phyloP scores from a whole-genome alignment of 2,888 invertebrate species.

The Phaedon cochleariae region DNA sequence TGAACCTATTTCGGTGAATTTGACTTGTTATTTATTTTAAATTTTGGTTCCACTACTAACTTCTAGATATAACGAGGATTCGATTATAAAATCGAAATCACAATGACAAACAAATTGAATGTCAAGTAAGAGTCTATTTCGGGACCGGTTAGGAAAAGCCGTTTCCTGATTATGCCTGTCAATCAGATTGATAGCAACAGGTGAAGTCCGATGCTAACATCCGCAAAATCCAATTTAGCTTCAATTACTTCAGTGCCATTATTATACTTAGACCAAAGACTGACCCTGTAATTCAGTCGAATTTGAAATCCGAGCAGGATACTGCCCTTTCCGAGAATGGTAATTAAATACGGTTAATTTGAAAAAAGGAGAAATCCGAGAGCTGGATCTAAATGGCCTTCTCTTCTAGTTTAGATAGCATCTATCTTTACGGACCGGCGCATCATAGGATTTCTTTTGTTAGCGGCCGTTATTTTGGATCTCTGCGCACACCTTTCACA shows the following conservation, averaged over 20 bases:
- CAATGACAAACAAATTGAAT: no score
- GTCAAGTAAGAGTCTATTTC: no score
- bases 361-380: slow-evolving; percentile 43
- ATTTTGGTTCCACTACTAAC: no score
- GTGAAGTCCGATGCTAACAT: neutral
- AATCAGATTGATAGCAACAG: neutral
- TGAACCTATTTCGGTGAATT: no score
- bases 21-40: no score
- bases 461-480: slow-evolving; percentile 53
- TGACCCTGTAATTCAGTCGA: neutral
- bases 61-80: no score
- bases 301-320: neutral
- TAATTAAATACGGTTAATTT: slow-evolving; percentile 54
- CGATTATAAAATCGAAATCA: no score
- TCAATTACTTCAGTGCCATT: neutral
- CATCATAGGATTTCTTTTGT: slow-evolving; percentile 58
- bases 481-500: slow-evolving; percentile 39
- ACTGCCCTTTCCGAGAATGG: slow-evolving; percentile 25
- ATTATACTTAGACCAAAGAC: neutral
- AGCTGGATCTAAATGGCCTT: slow-evolving; percentile 53
- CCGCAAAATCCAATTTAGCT: neutral
- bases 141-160: no score
- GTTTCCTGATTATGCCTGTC: neutral
- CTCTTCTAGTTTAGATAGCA: slow-evolving; percentile 51
- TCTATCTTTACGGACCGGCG: slow-evolving; percentile 56